Conservation (phyloP, 2,797 vertebrate species). For the Yasuhikotakia modesta region DNA sequence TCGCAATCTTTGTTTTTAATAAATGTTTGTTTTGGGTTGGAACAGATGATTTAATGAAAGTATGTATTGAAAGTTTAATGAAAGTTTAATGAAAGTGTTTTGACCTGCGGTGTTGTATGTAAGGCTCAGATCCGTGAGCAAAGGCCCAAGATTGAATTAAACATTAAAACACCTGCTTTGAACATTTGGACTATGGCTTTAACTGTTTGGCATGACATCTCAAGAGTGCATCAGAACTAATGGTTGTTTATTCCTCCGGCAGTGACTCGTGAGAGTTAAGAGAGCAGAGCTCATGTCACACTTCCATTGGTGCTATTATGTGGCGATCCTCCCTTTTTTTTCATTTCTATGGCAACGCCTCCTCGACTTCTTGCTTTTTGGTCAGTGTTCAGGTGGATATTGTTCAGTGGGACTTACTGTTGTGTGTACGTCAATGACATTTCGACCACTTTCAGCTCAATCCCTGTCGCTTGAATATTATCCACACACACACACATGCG, state of each 20-base stretch:
- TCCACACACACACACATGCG: slow-evolving; percentile 31
- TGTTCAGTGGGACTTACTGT: slow-evolving; percentile 22
- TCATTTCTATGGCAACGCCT: slow-evolving; percentile 33
- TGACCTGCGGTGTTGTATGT: slow-evolving; percentile 16
- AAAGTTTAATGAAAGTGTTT: slow-evolving; percentile 25
- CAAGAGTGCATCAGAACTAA: slow-evolving; percentile 22
- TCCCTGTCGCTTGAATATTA: slow-evolving; percentile 49
- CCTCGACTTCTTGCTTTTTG: slow-evolving; percentile 19
- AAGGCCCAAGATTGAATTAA: slow-evolving; percentile 32
- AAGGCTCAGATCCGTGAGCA: slow-evolving; percentile 18
- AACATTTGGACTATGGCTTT: slow-evolving; percentile 45
- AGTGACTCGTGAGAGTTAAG: slow-evolving; percentile 30
- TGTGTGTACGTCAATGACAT: slow-evolving; percentile 23
- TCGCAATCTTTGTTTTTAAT: slow-evolving; percentile 19
- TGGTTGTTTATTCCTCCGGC: slow-evolving; percentile 14
- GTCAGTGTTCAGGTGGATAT: slow-evolving; percentile 23
- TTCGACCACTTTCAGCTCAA: slow-evolving; percentile 35
- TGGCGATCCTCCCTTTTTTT: slow-evolving; percentile 44
- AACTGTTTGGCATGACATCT: slow-evolving; percentile 34
- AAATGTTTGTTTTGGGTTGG: slow-evolving; percentile 25
- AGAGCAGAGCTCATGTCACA: slow-evolving; percentile 45
- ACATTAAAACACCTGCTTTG: slow-evolving; percentile 35
- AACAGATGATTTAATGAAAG: slow-evolving; percentile 21
- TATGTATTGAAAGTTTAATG: slow-evolving; percentile 20
- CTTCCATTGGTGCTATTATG: slow-evolving; percentile 55